Conservation (phyloP, 2,888 invertebrate species). For the Cerastis rubricosa region DNA sequence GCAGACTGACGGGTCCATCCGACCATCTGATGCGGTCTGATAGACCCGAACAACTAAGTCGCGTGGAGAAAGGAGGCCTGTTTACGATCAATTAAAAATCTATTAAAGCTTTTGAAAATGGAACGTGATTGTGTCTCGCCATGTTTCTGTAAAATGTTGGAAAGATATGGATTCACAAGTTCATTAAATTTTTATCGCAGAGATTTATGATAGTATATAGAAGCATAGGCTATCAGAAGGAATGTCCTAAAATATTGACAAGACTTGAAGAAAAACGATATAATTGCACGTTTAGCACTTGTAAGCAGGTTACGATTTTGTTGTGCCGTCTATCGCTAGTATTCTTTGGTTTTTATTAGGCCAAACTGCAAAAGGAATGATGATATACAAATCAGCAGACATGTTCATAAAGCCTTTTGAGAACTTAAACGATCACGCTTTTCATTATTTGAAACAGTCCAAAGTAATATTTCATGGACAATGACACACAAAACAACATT, state of each 20-base stretch:
- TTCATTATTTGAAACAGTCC: background rate
- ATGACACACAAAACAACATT: background rate
- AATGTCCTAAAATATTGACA: too few species aligned
- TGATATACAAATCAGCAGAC: too few species aligned
- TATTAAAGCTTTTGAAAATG: slow-evolving; percentile 37
- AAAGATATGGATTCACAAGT: background rate
- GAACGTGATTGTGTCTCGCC: slow-evolving; percentile 12
- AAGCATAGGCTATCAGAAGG: too few species aligned
- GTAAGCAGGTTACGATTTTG: too few species aligned
- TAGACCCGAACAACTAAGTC: slow-evolving; percentile 63
- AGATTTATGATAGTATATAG: too few species aligned
- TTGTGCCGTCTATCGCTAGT: too few species aligned
- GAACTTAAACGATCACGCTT: background rate
- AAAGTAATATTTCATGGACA: background rate
- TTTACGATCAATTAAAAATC: slow-evolving; percentile 67
- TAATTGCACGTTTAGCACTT: background rate
- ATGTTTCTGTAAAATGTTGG: background rate
- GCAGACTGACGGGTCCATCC: slow-evolving; percentile 27
- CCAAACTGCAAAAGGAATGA: too few species aligned
- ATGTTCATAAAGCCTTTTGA: too few species aligned
- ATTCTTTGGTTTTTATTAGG: too few species aligned
- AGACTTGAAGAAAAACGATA: background rate
- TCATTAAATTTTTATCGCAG: too few species aligned
- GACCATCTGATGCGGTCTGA: slow-evolving; percentile 68
- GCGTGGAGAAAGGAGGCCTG: slow-evolving; percentile 67